Percentiles rank a stretch among this genome's conserved stretches.
Conservation (phyloP, 2,797 vertebrate genomes). For the Philypnodon macrostomus region DNA sequence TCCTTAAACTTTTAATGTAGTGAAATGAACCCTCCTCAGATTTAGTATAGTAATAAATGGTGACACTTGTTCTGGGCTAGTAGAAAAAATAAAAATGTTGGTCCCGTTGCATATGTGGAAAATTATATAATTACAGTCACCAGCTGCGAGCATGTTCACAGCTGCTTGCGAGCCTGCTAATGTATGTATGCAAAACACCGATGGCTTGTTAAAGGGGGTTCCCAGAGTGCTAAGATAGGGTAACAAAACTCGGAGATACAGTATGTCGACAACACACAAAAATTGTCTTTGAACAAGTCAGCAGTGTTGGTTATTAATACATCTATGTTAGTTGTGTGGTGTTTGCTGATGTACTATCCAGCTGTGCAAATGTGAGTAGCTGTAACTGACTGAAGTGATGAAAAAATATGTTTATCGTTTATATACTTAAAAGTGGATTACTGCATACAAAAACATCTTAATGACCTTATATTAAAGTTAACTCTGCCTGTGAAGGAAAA, state of each 20-base stretch:
- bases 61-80: constrained; percentile 4
- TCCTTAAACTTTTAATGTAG: no score
- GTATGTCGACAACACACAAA: neutral
- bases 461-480: no score
- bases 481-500: no score
- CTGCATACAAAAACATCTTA: no score
- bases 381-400: neutral
- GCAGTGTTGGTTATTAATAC: neutral
- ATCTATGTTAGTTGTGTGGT: neutral
- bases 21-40: no score
- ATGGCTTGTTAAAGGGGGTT: constrained; percentile 4
- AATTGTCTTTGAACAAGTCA: neutral
- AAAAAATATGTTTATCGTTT: neutral
- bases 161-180: no score
- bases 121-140: constrained; percentile 33
- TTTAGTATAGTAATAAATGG: no score
- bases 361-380: neutral
- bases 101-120: constrained; percentile 18
- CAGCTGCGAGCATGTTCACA: constrained; percentile 23
- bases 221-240: constrained; percentile 11
- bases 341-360: constrained; percentile 1
- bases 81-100: constrained; percentile 6
- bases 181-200: constrained; percentile 5
- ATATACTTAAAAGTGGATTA: neutral
- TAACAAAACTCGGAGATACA: constrained; percentile 12